Base-by-base conservation (phyloP, 2,888 invertebrate genomes). In the Hirtodrosophila confusa region DNA sequence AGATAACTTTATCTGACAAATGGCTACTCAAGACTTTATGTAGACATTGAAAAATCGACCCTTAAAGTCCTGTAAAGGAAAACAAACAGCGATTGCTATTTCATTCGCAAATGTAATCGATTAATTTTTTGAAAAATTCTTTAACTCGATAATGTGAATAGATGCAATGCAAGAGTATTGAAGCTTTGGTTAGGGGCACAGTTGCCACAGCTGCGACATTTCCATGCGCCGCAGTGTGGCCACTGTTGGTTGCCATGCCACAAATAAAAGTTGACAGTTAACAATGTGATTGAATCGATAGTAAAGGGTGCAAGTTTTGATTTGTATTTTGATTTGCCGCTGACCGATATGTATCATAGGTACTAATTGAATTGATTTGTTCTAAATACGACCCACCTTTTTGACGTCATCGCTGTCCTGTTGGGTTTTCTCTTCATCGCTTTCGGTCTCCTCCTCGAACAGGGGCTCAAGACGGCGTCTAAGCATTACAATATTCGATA, bases 391-490 rank as follows among this genome's bases (percentile, higher is more conserved):
- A 91, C 90, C 90, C 90, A 91, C 90, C 90, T 91, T 91, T 91
- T 91, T 91, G 73, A 91, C 72, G 79, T 91, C 90, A 77, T 91
- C 90, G 88, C 90, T 90, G 78, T 91, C 91, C 86, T 90, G 90
- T 58, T 91, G 91, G 12, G 91, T 90, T 74, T 90, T 90, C 79
- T 91, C 91, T 69, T 93, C 92, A 67, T 92, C 93, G 78, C 94
- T 94, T 86, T 95, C 95, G 17, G 95, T 95, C 78, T 97, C 96
- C 92, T 97, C 97, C 91, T 97, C 96, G 74, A 96, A 94, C 5
- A 97, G 93, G 49, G 97, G 96, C 90, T 97, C 97, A 88, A 97
- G 92, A 78, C 96, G 94, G 91, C 96, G 93, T 90, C 95, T 94
- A 90, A 68, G 82, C 82, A 80, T 80, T 91, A 71, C 82, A 73